These are phyloP conservation scores for Mercenaria mercenaria DNA, from an alignment of 1,140 invertebrate species.

Conservation along the genomic window DNA sequence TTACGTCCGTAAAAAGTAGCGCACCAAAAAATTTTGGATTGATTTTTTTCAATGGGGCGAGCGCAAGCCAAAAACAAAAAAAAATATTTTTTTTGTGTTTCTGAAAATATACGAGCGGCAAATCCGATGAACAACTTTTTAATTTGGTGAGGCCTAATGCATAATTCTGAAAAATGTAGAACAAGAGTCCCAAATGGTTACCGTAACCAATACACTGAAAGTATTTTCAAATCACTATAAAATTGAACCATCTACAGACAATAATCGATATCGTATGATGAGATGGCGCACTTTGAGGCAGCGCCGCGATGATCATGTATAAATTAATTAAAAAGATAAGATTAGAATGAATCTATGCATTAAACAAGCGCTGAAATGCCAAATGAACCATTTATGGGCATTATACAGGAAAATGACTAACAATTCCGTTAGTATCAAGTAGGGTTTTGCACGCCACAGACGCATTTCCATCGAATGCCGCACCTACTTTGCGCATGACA, in stretches of 20 bases:
- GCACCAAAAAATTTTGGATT: no score
- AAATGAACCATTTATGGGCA: background rate
- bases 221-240: background rate
- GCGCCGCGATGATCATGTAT: background rate
- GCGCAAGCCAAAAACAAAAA: no score
- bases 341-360: background rate
- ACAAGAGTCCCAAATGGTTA: background rate
- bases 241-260: background rate
- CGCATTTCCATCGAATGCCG: background rate
- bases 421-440: background rate
- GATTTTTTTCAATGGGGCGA: no score
- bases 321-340: slow-evolving; percentile 23
- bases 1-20: no score
- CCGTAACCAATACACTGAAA: background rate
- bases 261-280: background rate
- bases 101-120: no score
- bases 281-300: background rate
- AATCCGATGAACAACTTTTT: no score
- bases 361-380: background rate
- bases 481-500: background rate
- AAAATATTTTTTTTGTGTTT: no score
- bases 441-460: background rate
- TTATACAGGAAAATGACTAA: slow-evolving; percentile 12
- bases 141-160: no score
- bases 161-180: background rate